Percentiles rank a stretch among this genome's conserved stretches.
phyloP scores from a whole-genome alignment of 2,888 invertebrate species.

The Epiblema foenella region DNA sequence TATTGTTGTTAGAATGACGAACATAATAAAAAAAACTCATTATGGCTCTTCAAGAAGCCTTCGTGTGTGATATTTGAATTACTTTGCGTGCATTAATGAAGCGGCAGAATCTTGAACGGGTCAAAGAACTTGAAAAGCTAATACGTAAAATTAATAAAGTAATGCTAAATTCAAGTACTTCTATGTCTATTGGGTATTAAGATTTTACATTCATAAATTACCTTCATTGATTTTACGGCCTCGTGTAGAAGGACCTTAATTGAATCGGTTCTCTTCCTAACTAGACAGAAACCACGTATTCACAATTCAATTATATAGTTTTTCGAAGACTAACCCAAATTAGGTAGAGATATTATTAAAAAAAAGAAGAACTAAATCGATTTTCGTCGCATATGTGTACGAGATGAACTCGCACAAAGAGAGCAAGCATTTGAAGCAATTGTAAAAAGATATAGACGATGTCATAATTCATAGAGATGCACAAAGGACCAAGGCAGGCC shows the following conservation, averaged over 20 bases:
- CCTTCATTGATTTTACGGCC: neutral
- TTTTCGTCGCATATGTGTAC: slow-evolving; percentile 44
- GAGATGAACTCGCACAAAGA: slow-evolving; percentile 45
- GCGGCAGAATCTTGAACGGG: slow-evolving; percentile 20
- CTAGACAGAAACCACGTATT: neutral
- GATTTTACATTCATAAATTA: too few relatives aligned
- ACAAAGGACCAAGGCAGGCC: slow-evolving; percentile 53
- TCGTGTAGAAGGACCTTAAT: neutral
- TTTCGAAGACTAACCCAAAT: neutral
- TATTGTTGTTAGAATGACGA: slow-evolving; percentile 32
- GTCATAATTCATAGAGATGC: slow-evolving; percentile 53
- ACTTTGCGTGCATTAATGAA: slow-evolving; percentile 22
- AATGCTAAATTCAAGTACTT: neutral
- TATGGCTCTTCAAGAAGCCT: slow-evolving; percentile 3
- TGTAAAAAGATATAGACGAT: slow-evolving; percentile 57
- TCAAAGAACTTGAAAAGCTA: slow-evolving; percentile 20
- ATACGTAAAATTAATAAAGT: neutral
- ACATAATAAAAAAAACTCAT: slow-evolving; percentile 37
- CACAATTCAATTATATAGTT: neutral
- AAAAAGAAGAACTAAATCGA: slow-evolving; percentile 4
- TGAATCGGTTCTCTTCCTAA: neutral
- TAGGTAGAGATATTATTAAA: neutral
- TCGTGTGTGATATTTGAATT: slow-evolving; percentile 24
- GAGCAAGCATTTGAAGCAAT: slow-evolving; percentile 52
- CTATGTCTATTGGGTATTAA: neutral